Evolutionary conservation across 2,888 invertebrate genomes (phyloP).

Genomic region (Latrodectus hesperus): DNA sequence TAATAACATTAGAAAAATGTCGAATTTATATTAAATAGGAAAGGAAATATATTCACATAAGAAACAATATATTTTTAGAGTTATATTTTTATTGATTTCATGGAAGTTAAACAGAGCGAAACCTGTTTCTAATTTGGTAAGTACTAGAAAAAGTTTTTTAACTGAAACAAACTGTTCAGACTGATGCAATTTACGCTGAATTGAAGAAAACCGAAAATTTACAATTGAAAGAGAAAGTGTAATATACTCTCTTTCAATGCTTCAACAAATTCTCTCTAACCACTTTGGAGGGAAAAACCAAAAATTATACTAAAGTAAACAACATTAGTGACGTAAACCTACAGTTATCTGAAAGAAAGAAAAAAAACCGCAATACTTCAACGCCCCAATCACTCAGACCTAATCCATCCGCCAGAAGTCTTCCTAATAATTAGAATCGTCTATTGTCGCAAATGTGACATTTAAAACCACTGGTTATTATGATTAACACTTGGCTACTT

Average conservation of each 20-base stretch:
- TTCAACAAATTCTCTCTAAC: neutral
- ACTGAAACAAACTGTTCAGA: no score
- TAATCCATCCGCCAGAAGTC: neutral
- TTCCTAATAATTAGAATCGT: slow-evolving; percentile 28
- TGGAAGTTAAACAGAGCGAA: no score
- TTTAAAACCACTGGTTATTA: slow-evolving; percentile 9
- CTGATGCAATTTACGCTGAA: no score
- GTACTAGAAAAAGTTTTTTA: no score
- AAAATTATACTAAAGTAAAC: neutral
- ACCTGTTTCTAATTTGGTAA: no score
- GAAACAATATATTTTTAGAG: no score
- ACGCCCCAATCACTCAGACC: slow-evolving; percentile 8
- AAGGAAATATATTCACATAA: no score
- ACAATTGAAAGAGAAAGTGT: neutral
- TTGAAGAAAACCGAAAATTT: neutral
- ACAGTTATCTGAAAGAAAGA: neutral
- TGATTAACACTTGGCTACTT: slow-evolving; percentile 23
- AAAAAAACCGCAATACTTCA: neutral
- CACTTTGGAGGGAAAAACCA: neutral
- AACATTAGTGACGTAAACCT: slow-evolving; percentile 2
- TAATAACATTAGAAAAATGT: no score
- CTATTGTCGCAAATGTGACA: slow-evolving; percentile 32
- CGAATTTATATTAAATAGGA: no score
- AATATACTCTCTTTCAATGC: neutral
- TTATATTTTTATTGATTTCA: no score